Conservation (phyloP, 2,797 vertebrate species). For the Syndactyla subalaris region DNA sequence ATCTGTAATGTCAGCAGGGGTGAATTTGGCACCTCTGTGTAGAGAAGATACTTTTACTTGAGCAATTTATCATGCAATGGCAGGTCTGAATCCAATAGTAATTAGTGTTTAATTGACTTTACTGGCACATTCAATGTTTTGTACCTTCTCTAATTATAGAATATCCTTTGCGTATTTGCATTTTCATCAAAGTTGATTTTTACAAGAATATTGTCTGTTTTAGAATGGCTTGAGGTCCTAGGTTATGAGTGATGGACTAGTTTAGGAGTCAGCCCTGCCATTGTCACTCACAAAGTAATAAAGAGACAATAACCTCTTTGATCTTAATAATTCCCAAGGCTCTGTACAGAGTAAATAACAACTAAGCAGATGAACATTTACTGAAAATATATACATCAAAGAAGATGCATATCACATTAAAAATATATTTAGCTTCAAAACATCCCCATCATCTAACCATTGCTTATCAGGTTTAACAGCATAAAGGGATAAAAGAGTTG, state of each 20-base stretch:
- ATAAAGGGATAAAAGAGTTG: conserved; percentile 21
- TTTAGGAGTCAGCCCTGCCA: conserved; percentile 8
- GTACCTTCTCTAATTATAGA: conserved; percentile 39
- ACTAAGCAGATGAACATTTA: conserved; percentile 46
- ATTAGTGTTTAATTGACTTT: conserved; percentile 80
- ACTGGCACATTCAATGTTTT: conserved; percentile 59
- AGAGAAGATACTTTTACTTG: conserved; percentile 52
- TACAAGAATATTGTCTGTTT: not conserved
- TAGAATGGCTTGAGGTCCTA: not conserved
- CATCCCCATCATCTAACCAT: not conserved
- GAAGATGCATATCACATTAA: conserved; percentile 19
- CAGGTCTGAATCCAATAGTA: conserved; percentile 71
- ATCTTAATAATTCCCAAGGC: conserved; percentile 31
- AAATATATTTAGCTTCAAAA: conserved; percentile 48
- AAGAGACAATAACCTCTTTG: conserved; percentile 45
- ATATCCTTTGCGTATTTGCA: conserved; percentile 14
- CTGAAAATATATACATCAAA: conserved; percentile 37
- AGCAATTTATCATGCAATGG: conserved; percentile 59
- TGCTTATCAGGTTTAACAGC: conserved; percentile 13
- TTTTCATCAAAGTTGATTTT: conserved; percentile 45
- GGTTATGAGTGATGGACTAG: not conserved
- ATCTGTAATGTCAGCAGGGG: conserved; percentile 65
- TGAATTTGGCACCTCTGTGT: conserved; percentile 38
- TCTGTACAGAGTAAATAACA: conserved; percentile 26
- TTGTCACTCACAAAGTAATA: conserved; percentile 12